phyloP scores from a whole-genome alignment of 2,113 vertebrate genomes.

The Callaeas wilsoni region DNA sequence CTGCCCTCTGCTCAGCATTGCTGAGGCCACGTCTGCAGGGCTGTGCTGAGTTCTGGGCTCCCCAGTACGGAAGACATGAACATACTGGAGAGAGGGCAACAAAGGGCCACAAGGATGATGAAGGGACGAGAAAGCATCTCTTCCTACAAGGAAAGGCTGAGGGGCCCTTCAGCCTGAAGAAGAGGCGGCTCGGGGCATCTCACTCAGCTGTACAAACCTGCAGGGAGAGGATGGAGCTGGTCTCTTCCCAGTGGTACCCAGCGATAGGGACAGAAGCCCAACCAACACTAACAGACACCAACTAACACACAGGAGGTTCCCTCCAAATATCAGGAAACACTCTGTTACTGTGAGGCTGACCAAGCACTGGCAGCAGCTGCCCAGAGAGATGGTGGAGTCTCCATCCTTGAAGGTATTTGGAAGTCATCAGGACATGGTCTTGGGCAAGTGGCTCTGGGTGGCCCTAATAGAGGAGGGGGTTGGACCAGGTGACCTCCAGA shows the following conservation, averaged over 20 bases:
- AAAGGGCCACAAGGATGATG: background rate
- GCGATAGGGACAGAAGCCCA: background rate
- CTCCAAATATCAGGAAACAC: background rate
- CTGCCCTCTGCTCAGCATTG: background rate
- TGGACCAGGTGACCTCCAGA: background rate
- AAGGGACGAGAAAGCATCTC: background rate
- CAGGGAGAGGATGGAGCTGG: background rate
- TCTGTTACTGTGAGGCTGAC: background rate
- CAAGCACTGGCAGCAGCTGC: background rate
- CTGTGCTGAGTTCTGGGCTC: background rate
- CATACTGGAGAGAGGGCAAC: background rate
- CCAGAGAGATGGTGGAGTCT: background rate
- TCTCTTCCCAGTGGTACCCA: background rate
- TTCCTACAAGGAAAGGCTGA: background rate
- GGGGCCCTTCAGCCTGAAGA: background rate
- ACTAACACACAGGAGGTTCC: background rate
- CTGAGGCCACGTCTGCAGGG: background rate
- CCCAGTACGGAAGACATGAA: accelerated
- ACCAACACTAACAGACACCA: background rate
- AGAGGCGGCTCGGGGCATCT: background rate
- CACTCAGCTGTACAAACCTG: background rate
- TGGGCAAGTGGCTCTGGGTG: background rate
- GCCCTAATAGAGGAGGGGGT: background rate
- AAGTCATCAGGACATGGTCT: background rate
- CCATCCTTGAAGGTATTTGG: background rate